These are phyloP conservation scores for Sinopyrophorus schimmeli DNA, from an alignment of 2,888 invertebrate species.

Conservation along the genomic window DNA sequence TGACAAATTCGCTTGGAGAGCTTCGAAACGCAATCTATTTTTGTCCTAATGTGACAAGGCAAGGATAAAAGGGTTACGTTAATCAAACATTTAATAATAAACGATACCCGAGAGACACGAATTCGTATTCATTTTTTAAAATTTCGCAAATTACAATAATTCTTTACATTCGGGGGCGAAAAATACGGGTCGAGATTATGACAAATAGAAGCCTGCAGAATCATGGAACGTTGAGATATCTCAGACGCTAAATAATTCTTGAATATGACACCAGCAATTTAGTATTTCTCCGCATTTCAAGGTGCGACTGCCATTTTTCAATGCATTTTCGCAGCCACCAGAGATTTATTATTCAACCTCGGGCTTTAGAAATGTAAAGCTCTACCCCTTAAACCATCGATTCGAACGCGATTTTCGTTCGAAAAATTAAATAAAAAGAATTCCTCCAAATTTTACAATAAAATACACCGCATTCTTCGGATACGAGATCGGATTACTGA, in stretches of 20 bases:
- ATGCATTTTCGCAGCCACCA: conserved; percentile 21
- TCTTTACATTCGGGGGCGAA: conserved; percentile 12
- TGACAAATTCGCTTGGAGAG: no score
- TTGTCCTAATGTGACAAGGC: no score
- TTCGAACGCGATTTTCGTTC: no score
- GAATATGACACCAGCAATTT: conserved; percentile 22
- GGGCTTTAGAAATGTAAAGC: no score
- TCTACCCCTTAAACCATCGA: no score
- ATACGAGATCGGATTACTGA: no score
- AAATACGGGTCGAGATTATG: conserved; percentile 17
- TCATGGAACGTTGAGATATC: conserved; percentile 18
- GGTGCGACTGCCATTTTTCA: conserved; percentile 21
- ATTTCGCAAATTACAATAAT: conserved; percentile 15
- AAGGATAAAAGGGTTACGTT: no score
- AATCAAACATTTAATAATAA: conserved; percentile 7
- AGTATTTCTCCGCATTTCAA: conserved; percentile 21
- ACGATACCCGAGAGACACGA: conserved; percentile 9
- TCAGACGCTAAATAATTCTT: conserved; percentile 23
- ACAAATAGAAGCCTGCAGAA: conserved; percentile 23
- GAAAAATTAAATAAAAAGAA: no score
- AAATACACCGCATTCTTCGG: no score
- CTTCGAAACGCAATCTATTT: no score
- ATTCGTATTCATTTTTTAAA: conserved; percentile 8
- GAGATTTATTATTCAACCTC: conserved; percentile 18
- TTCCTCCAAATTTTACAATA: no score